Evolutionary conservation across 92 coral and sea anemone species (phyloP).

Genomic region (Isaurus tuberculatus): DNA sequence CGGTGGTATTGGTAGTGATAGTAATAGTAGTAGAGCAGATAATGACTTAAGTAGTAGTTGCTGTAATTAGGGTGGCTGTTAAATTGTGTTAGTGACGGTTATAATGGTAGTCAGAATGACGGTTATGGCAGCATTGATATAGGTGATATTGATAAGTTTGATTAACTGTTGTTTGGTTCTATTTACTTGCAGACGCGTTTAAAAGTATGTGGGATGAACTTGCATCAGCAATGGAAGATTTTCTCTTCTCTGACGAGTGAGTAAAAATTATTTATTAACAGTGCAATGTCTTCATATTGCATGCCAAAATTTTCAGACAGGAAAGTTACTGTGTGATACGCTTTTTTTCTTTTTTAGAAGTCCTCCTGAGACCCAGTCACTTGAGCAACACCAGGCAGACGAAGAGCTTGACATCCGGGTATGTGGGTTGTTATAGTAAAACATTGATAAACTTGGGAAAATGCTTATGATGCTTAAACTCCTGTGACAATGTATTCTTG

Average conservation of each 20-base stretch:
- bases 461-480: not conserved
- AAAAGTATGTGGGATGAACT: slow-evolving; percentile 98
- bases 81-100: too few relatives aligned
- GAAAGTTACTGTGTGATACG: too few relatives aligned
- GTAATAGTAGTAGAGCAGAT: too few relatives aligned
- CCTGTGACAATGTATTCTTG: too few relatives aligned
- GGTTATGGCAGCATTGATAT: too few relatives aligned
- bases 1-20: too few relatives aligned
- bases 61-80: too few relatives aligned
- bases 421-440: slow-evolving; percentile 3
- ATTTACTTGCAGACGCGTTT: slow-evolving; percentile 74
- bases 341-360: slow-evolving; percentile 57
- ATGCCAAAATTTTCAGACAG: not conserved
- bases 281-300: not conserved
- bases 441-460: not conserved
- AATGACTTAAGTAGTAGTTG: too few relatives aligned
- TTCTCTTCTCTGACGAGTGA: slow-evolving; percentile 94
- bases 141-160: not conserved
- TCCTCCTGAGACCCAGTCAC: slow-evolving; percentile 97
- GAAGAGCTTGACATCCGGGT: slow-evolving; percentile 96
- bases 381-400: slow-evolving; percentile 94
- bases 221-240: slow-evolving; percentile 89
- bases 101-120: not conserved
- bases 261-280: slow-evolving; percentile 21
- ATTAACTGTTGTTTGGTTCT: not conserved